A percentile compares a stretch with the other conserved stretches of the same genome.
Evolutionary conservation across 1,140 invertebrate genomes (phyloP).

Genomic region (Glomeris maerens): DNA sequence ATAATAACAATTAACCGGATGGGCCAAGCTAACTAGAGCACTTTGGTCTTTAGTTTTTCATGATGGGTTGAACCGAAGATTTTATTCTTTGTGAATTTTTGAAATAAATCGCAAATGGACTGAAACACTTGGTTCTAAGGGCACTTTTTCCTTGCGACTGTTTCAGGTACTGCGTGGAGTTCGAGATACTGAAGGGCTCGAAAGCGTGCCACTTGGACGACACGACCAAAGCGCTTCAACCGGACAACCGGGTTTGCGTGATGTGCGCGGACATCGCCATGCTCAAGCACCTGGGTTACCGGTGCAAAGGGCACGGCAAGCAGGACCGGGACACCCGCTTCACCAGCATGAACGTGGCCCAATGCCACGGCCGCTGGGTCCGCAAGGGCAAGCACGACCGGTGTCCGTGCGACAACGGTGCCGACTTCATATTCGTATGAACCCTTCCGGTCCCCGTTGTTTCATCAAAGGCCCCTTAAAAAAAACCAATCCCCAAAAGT

Average conservation of each 20-base stretch:
- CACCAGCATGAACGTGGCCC: slow-evolving; percentile 55
- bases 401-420: slow-evolving; percentile 16
- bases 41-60: not conserved
- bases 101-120: not conserved
- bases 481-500: not conserved
- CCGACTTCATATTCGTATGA: slow-evolving; percentile 26
- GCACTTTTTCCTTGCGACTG: not conserved
- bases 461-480: too few relatives aligned
- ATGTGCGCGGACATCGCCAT: slow-evolving; percentile 58
- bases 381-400: slow-evolving; percentile 19
- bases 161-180: slow-evolving; percentile 68
- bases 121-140: not conserved
- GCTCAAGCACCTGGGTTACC: slow-evolving; percentile 49
- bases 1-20: not conserved
- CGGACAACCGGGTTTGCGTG: slow-evolving; percentile 56
- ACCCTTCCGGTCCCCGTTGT: too few relatives aligned
- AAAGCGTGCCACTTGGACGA: slow-evolving; percentile 59
- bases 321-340: slow-evolving; percentile 54
- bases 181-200: slow-evolving; percentile 60
- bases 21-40: not conserved
- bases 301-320: slow-evolving; percentile 61
- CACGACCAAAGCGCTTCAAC: slow-evolving; percentile 43
- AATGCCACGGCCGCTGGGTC: slow-evolving; percentile 73
- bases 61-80: not conserved
- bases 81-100: not conserved